phyloP scores from a whole-genome alignment of 2,888 invertebrate species.

The Biston betularia region DNA sequence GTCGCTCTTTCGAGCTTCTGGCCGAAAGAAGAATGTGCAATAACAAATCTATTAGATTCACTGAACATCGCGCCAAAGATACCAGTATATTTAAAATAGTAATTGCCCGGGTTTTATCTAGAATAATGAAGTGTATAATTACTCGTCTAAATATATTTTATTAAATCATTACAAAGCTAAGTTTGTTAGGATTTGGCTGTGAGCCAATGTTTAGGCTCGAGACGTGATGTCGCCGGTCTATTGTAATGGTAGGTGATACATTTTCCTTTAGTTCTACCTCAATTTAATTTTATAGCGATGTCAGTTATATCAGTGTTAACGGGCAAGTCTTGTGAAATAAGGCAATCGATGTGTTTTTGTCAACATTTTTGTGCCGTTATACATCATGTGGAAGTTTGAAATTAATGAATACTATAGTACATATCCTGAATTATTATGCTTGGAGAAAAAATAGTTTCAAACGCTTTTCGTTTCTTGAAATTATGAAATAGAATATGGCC shows the following conservation, averaged over 20 bases:
- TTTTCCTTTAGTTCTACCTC: background rate
- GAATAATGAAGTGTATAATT: constrained; percentile 14
- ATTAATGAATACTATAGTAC: too few relatives aligned
- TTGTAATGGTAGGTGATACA: constrained; percentile 4
- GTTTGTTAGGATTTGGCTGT: constrained; percentile 16
- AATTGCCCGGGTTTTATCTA: constrained; percentile 13
- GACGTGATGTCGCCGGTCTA: constrained; percentile 24
- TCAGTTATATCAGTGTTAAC: background rate
- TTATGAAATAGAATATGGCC: too few relatives aligned
- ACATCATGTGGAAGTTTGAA: too few relatives aligned
- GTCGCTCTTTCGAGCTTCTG: too few relatives aligned
- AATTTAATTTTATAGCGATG: background rate
- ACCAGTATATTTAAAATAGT: constrained; percentile 5
- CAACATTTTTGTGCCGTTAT: too few relatives aligned
- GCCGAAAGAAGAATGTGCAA: too few relatives aligned
- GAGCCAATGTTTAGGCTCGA: constrained; percentile 22
- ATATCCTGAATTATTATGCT: too few relatives aligned
- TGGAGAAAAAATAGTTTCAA: too few relatives aligned
- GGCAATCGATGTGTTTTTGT: too few relatives aligned
- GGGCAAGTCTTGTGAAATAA: too few relatives aligned
- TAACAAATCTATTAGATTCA: too few relatives aligned
- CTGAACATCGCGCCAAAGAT: background rate
- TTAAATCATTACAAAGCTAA: constrained; percentile 15
- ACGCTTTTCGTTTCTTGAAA: too few relatives aligned
- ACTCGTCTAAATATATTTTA: constrained; percentile 25